phyloP scores from a whole-genome alignment of 1,140 invertebrate species.

The Hyphantria cunea region DNA sequence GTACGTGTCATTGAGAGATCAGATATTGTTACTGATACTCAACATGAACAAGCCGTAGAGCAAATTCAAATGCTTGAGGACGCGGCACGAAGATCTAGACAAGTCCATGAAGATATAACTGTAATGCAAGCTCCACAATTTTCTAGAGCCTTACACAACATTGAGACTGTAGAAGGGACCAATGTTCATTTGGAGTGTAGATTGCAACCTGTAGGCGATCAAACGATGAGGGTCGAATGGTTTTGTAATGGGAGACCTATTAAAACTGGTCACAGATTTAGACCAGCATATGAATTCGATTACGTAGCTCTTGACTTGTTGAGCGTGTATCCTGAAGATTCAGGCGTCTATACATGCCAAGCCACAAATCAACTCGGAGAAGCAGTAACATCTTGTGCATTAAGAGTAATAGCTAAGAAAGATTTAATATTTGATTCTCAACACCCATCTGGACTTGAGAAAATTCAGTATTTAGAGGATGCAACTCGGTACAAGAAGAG shows the following conservation, averaged over 20 bases:
- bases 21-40: conserved; percentile 95
- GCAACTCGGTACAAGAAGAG: conserved; percentile 91
- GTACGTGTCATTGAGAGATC: conserved; percentile 92
- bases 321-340: conserved; percentile 97
- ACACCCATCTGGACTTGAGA: conserved; percentile 93
- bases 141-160: conserved; percentile 93
- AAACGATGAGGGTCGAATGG: conserved; percentile 98
- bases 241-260: conserved; percentile 95
- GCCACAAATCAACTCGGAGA: conserved; percentile 95
- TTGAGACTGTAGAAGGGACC: conserved; percentile 95
- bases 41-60: conserved; percentile 96
- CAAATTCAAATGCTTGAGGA: conserved; percentile 97
- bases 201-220: conserved; percentile 96
- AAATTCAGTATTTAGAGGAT: conserved; percentile 96
- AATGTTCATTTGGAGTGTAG: conserved; percentile 97
- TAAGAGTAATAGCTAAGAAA: conserved; percentile 94
- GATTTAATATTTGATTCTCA: conserved; percentile 92
- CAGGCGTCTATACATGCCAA: conserved; percentile 96
- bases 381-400: conserved; percentile 95
- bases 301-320: conserved; percentile 97
- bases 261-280: conserved; percentile 95
- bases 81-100: conserved; percentile 87
- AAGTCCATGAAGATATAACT: conserved; percentile 88
- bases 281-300: conserved; percentile 98
- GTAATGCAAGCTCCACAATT: conserved; percentile 93